A percentile compares a stretch with the other conserved stretches of the same genome.
Conservation (phyloP, 2,797 vertebrate genomes). For the Graptemys geographica region DNA sequence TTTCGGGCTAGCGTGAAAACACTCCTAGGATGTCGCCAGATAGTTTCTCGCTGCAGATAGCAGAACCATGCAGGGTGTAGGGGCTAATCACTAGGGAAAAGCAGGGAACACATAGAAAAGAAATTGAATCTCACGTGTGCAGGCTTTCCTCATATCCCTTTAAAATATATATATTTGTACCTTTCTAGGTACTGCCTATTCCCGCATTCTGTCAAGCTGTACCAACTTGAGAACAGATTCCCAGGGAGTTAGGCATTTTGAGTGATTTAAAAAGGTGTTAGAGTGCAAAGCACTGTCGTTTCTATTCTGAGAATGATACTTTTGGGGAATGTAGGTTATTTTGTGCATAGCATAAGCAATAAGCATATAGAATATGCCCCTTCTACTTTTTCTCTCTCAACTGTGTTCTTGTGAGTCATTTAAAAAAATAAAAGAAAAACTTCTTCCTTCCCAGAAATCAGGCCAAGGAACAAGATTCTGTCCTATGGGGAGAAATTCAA, state of each 20-base stretch:
- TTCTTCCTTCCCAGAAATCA: slow-evolving; percentile 14
- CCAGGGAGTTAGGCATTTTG: slow-evolving; percentile 20
- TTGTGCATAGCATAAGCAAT: slow-evolving; percentile 28
- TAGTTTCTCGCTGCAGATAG: background rate
- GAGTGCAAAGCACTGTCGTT: slow-evolving; percentile 28
- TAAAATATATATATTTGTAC: background rate
- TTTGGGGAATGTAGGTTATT: slow-evolving; percentile 42
- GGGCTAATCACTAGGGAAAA: background rate
- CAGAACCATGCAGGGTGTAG: background rate
- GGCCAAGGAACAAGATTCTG: background rate
- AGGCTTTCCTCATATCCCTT: background rate
- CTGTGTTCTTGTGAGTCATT: background rate
- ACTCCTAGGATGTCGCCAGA: background rate
- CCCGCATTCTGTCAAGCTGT: background rate
- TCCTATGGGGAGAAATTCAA: background rate
- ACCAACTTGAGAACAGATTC: background rate
- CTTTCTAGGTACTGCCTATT: background rate
- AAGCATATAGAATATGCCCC: background rate
- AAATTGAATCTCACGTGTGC: background rate
- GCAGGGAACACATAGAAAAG: background rate
- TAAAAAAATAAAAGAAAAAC: background rate
- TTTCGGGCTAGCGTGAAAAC: background rate
- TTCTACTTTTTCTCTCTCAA: background rate
- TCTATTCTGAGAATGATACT: background rate
- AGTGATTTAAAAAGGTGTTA: background rate